Evolutionary conservation across 1,140 invertebrate genomes (phyloP), one percentile per base, ranked within the genome.

Genomic region (Drosophila busckii): DNA sequence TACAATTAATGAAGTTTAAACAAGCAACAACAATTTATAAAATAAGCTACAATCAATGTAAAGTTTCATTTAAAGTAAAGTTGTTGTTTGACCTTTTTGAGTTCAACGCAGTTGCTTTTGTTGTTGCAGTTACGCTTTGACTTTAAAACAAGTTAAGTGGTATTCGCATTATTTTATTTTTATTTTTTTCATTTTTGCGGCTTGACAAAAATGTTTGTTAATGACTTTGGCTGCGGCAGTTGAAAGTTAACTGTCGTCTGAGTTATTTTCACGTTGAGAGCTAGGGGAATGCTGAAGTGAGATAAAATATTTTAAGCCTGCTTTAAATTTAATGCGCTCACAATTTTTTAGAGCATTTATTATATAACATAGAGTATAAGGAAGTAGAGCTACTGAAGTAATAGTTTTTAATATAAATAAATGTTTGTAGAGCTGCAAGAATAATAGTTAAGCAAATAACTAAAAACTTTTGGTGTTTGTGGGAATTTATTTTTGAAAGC

Each of bases 51-150:
- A 6, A n/a, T n/a, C n/a, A n/a, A n/a, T n/a, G n/a, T n/a, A n/a
- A n/a, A n/a, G n/a, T n/a, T n/a, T n/a, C n/a, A n/a, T 60, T 23
- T 17, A 20, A 38, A 54, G 53, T 48, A 60, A 38, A 48, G 56
- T 31, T 23, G 48, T 31, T 45, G 32, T 15, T 20, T 38, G 17
- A 28, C 26, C 32, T 15, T 20, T 16, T 42, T 2, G 12, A 3
- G 22, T 31, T 41, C n/a, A n/a, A n/a, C n/a, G 17, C 19, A 20
- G 26, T 22, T 22, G 26, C 0, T 25, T 2, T 37, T 32, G 12
- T 31, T 50, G 26, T 34, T 53, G 37, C 25, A 32, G 13, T 32
- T 23, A 15, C 22, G 38, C 2, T 37, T 46, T 40, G 8, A 40
- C 53, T 34, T 40, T 20, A 38, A 48, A 38, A 25, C 19, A 54